Base-by-base conservation (phyloP, 2,113 vertebrate species). In the Pholis gunnellus region DNA sequence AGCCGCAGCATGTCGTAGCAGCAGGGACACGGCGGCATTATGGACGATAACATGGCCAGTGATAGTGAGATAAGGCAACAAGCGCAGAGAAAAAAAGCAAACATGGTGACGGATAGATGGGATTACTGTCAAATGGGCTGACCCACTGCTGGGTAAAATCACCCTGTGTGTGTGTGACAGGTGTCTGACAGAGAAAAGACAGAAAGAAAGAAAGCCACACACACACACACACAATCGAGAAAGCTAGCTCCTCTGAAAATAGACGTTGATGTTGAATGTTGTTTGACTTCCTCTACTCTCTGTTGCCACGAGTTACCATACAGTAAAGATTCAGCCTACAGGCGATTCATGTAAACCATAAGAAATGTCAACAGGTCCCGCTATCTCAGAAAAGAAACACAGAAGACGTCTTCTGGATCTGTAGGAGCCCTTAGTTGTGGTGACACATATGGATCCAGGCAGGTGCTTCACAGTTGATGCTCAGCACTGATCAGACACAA, bases 21-120 rank as follows among this genome's bases (percentile, higher is more conserved):
- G 88, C 68, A 36, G 75, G 69, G 64, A 70, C 17, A 10, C 50
- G 42, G 22, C 6, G 25, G 1, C 72, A 31, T 78, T 65, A 81
- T 63, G 74, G 79, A 79, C 76, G 69, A 74, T 38, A 78, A 75
- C 85, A 78, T 2, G 79, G 57, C 34, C 59, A n/a, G 70, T 14
- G 73, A 78, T 59, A 9, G 70, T 1, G 54, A 84, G 90, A 91
- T 77, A 81, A 90, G 83, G 84, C 46, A 81, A 6, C 69, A 65
- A 60, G 60, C 40, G 14, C 66, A 10, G 78, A 65, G 74, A 11
- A 31, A 71, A 56, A 67, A 69, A 69, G 52, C 9, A 73, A 80
- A 75, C 52, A 68, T 4, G 57, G 78, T 61, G 75, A 87, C 38
- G 46, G 79, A 81, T 65, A 38, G 84, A 78, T 64, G 64, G 72